phyloP scores from a whole-genome alignment of 2,797 vertebrate species.

The Saxicola maurus region DNA sequence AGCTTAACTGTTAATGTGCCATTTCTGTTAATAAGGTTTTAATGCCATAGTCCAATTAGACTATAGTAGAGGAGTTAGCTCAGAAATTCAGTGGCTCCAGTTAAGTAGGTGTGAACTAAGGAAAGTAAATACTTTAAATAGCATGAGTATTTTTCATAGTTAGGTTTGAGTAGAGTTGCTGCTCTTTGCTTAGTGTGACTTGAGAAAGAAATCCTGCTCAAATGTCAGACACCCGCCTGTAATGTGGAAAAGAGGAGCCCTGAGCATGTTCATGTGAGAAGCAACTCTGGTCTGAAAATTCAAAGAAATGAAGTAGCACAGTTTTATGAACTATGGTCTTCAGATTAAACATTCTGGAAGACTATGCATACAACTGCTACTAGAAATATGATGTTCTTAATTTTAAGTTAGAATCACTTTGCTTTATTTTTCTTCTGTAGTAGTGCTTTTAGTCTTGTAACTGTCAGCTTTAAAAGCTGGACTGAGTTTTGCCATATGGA shows the following conservation, averaged over 20 bases:
- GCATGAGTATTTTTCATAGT: background rate
- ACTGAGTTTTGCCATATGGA: background rate
- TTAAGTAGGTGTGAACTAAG: background rate
- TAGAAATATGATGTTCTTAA: background rate
- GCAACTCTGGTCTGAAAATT: background rate
- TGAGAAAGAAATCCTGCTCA: background rate
- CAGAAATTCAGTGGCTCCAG: background rate
- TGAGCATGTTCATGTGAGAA: background rate
- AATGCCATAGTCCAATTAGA: background rate
- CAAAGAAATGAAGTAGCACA: background rate
- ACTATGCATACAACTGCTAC: rapidly evolving
- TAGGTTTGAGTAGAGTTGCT: background rate
- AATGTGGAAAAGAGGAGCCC: background rate
- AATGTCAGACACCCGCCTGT: background rate
- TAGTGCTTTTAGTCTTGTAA: background rate
- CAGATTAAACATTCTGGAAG: background rate
- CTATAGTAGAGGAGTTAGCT: background rate
- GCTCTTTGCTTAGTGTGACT: background rate
- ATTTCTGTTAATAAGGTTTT: background rate
- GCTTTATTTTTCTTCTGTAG: background rate
- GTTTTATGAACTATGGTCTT: background rate
- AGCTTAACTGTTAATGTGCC: background rate
- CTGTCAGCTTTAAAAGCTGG: background rate
- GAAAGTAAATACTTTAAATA: slow-evolving; percentile 2
- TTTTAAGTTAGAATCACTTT: background rate